Conservation (phyloP, 2,797 vertebrate genomes). For the Acanthopagrus latus region DNA sequence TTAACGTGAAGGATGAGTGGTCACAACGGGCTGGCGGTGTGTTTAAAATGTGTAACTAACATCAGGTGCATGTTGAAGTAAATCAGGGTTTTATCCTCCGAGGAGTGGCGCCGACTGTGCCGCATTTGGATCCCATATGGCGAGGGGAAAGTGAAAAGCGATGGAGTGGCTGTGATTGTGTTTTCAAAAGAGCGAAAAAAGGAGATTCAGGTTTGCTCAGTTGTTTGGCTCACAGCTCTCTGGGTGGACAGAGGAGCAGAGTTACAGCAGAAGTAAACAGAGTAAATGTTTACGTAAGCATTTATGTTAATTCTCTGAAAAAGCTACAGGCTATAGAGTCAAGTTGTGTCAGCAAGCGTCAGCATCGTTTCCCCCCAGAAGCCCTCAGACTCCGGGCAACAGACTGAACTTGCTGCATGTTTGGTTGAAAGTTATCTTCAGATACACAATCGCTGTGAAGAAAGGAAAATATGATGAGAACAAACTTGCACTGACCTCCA, state of each 20-base stretch:
- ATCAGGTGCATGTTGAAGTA: slow-evolving; percentile 25
- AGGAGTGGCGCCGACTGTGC: not conserved
- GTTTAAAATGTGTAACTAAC: slow-evolving; percentile 5
- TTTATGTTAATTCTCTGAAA: slow-evolving; percentile 15
- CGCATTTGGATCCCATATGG: slow-evolving; percentile 18
- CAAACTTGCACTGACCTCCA: too few species aligned
- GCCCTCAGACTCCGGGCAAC: too few species aligned
- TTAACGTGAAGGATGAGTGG: not conserved
- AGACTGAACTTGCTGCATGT: too few species aligned
- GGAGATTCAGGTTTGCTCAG: too few species aligned
- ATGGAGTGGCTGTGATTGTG: not conserved
- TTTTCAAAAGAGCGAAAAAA: not conserved
- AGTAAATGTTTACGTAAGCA: not conserved
- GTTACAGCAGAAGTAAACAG: not conserved
- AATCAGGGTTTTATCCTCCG: slow-evolving; percentile 20
- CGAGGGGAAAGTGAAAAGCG: not conserved
- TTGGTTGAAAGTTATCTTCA: not conserved
- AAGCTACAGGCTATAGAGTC: slow-evolving; percentile 3
- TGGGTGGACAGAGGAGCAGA: not conserved
- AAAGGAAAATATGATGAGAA: too few species aligned
- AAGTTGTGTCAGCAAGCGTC: not conserved
- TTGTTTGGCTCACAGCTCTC: not conserved
- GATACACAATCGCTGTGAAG: not conserved
- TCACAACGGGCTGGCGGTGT: not conserved
- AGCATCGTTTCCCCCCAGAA: too few species aligned